Evolutionary conservation across 2,888 invertebrate species (phyloP), one percentile per base, ranked within the genome.

Genomic region (Tupiocoris notatus): DNA sequence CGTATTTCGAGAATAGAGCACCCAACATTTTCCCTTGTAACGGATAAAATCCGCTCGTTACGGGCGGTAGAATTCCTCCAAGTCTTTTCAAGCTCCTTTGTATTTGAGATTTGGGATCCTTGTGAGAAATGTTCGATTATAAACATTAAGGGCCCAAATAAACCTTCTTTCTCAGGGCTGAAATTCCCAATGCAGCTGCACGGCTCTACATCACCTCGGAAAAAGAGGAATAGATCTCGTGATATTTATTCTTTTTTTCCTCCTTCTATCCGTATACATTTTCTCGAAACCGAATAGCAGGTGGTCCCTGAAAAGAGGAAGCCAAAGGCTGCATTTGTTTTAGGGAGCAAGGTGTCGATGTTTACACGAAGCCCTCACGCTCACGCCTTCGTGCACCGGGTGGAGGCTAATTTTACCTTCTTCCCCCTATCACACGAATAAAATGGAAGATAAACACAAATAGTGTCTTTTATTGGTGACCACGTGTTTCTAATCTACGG

Each of bases 311-410:
- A 57, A 67, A 57, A 57, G 67, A 22, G 57, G 22, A 56, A 67
- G 18, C n/a, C n/a, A n/a, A n/a, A n/a, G n/a, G n/a, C n/a, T n/a
- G n/a, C 67, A 57, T 54, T 56, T 67, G 67, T 67, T 67, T 21
- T 20, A 23, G 54, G 12, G 67, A 3, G 67, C 67, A 67, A 56
- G 67, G 67, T 67, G 57, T 21, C 21, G 23, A 54, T 67, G 57
- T 67, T 67, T 57, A 67, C 16, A 22, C 20, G 22, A 56, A 17
- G n/a, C 6, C 56, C 22, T 7, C 39, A 39, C 39, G 39, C 39
- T 39, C 39, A 39, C 39, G 12, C 39, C 39, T 12, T 39, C 39
- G 39, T 39, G 6, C 39, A 7, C 12, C 12, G 39, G 39, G 6
- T 39, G 6, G 39, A 21, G 67, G 9, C 57, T 57, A 67, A 67